Base-by-base conservation (phyloP, 1,140 invertebrate genomes). In the Eulimnadia texana region DNA sequence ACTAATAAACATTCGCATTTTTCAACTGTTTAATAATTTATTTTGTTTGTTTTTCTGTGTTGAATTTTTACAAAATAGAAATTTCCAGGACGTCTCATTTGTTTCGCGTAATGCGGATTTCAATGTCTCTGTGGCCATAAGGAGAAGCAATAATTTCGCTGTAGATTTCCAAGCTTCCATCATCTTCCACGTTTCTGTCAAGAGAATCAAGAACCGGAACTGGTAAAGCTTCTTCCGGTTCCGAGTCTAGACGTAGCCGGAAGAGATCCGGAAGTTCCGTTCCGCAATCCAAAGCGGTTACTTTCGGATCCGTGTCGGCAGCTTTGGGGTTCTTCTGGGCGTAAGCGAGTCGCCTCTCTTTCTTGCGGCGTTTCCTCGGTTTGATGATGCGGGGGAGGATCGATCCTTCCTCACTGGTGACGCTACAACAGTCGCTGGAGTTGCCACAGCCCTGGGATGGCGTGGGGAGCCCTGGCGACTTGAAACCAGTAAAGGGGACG, bases 341-440 rank as follows among this genome's bases (percentile, higher is more conserved):
- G 55, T 69, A 67, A 28, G 72, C 42, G 3, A 50, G 25, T 20
- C 56, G 55, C 23, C 56, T 50, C 67, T 90, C 88, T 72, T 91
- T 91, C 80, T 92, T 93, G 68, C 88, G 80, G 20, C 89, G 78
- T 70, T 93, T 93, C 11, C 88, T 74, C 0, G 88, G 88, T 71
- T 92, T 93, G 67, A 91, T 91, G 56, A 91, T 89, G 51, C 88
- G 77, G 23, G 88, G 89, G 66, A 91, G 71, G 72, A 84, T 86
- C 60, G 82, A 85, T 66, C 89, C 87, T 72, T 86, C 84, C 70
- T 86, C 85, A 70, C 84, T 85, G 16, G 82, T 79, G 60, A 85
- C 82, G 70, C 83, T 84, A 64, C 83, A 72, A 52, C 81, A 77
- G 70, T 85, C 83, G 29, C 55, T 60, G 19, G 19, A 58, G 13